Evolutionary conservation across 2,113 vertebrate genomes (phyloP).

Genomic region (Boulengerochromis microlepis): DNA sequence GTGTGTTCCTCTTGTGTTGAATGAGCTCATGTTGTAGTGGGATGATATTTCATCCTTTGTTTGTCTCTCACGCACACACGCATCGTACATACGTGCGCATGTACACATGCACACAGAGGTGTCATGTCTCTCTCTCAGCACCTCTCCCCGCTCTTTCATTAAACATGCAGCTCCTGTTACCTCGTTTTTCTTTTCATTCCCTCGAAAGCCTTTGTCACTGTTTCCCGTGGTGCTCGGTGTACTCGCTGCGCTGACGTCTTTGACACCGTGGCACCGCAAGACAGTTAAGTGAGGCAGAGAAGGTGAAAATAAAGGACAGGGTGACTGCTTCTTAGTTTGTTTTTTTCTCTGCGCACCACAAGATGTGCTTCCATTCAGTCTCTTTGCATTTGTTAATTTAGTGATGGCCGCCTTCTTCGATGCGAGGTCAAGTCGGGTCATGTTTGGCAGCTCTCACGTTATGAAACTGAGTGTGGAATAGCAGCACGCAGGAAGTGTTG

Average conservation of each 20-base stretch:
- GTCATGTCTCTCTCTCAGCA: conserved; percentile 30
- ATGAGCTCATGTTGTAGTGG: conserved; percentile 48
- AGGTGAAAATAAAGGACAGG: neutral
- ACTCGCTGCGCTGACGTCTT: neutral
- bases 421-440: neutral
- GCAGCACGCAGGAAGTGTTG: neutral
- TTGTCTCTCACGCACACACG: neutral
- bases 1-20: conserved; percentile 14
- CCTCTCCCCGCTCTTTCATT: conserved; percentile 7
- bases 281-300: neutral
- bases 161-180: conserved; percentile 34
- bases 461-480: neutral
- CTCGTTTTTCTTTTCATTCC: neutral
- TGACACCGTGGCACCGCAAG: neutral
- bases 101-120: neutral
- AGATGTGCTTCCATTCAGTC: neutral
- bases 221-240: neutral
- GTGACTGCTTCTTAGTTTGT: neutral
- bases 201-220: neutral
- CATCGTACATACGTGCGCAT: neutral
- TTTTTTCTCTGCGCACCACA: neutral
- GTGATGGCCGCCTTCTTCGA: neutral
- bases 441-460: neutral
- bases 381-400: neutral
- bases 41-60: conserved; percentile 62